Percentiles rank a stretch among this genome's conserved stretches.
Conservation (phyloP, 2,797 vertebrate species). For the Catostomus latipinnis region DNA sequence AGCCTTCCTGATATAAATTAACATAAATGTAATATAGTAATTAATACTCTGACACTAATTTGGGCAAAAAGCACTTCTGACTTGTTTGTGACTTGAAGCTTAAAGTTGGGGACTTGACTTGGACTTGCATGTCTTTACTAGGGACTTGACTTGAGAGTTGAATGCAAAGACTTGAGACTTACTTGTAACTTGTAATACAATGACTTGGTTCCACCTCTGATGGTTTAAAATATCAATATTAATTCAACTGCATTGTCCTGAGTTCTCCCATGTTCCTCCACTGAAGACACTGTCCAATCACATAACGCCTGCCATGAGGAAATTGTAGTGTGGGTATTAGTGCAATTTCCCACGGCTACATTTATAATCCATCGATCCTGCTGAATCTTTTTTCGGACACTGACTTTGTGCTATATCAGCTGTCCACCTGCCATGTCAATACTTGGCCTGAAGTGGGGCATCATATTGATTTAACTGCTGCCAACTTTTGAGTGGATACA, state of each 20-base stretch:
- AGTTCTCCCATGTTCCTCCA: conserved; percentile 21
- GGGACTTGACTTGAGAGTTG: too few species aligned
- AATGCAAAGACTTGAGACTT: too few species aligned
- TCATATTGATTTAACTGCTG: conserved; percentile 62
- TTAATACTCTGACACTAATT: too few species aligned
- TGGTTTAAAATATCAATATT: background rate
- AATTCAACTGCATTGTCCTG: background rate
- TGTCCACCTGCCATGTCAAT: conserved; percentile 59
- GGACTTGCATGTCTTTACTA: too few species aligned
- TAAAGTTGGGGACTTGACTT: too few species aligned
- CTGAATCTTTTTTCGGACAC: conserved; percentile 57
- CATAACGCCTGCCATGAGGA: conserved; percentile 29
- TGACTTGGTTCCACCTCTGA: too few species aligned
- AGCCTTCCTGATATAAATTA: too few species aligned
- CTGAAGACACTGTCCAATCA: conserved; percentile 26
- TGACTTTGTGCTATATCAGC: conserved; percentile 63
- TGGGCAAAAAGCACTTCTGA: too few species aligned
- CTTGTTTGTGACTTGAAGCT: too few species aligned
- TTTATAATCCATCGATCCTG: conserved; percentile 64
- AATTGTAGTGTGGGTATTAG: conserved; percentile 58
- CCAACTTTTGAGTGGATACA: conserved; percentile 66
- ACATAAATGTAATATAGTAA: too few species aligned
- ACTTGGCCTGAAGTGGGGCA: conserved; percentile 58
- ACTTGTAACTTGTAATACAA: too few species aligned
- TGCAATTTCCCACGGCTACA: conserved; percentile 62